These are phyloP conservation scores for Calameuta filiformis DNA, from an alignment of 2,888 invertebrate genomes.

Conservation along the genomic window DNA sequence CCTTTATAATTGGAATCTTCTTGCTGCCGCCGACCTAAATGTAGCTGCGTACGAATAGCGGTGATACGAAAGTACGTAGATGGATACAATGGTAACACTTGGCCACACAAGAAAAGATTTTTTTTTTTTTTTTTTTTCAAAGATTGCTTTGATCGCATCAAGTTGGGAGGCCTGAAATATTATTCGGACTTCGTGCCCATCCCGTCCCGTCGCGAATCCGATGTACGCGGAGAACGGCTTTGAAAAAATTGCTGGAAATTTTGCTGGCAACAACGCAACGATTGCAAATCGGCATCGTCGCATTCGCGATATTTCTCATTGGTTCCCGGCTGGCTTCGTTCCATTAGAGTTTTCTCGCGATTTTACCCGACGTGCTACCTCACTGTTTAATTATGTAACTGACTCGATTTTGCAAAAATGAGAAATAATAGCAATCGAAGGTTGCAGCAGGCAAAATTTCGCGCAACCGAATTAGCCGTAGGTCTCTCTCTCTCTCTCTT, in stretches of 20 bases:
- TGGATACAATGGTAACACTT: neutral
- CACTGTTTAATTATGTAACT: neutral
- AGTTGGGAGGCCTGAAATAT: neutral
- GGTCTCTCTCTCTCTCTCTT: constrained; percentile 40
- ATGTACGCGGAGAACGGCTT: constrained; percentile 1
- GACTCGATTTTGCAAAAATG: neutral
- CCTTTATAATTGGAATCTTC: neutral
- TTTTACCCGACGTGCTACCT: neutral
- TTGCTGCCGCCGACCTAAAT: neutral
- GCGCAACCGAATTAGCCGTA: constrained; percentile 22
- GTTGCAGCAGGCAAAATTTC: constrained; percentile 8
- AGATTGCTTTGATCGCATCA: neutral
- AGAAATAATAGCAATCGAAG: neutral
- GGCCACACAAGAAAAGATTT: neutral
- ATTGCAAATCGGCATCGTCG: neutral
- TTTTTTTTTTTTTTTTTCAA: neutral
- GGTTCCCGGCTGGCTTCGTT: neutral
- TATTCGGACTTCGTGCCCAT: neutral
- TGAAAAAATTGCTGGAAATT: constrained; percentile 27
- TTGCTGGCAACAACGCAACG: constrained; percentile 5
- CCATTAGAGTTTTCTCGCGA: neutral
- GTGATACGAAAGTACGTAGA: neutral
- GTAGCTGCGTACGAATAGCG: neutral
- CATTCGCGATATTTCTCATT: neutral
- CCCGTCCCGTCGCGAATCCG: neutral